Conservation (phyloP, 2,113 vertebrate genomes). For the Istiophorus platypterus region DNA sequence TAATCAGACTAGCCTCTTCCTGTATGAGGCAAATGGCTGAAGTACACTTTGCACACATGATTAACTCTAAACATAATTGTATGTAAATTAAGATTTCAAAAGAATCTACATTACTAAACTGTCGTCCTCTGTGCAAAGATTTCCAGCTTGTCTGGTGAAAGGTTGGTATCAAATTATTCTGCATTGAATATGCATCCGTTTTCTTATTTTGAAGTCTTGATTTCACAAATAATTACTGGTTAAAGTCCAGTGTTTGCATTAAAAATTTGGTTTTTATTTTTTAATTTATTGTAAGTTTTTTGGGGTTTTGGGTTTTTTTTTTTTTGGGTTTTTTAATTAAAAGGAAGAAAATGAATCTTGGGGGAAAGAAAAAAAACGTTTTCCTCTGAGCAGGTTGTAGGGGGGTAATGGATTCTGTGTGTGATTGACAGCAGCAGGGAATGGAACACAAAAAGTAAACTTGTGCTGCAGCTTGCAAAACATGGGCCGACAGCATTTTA, state of each 20-base stretch:
- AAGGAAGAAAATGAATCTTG: neutral
- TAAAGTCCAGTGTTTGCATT: neutral
- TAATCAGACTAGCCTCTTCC: constrained; percentile 58
- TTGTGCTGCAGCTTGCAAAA: neutral
- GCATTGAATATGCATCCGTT: neutral
- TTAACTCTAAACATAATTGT: constrained; percentile 47
- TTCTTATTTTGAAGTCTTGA: neutral
- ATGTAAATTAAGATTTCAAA: constrained; percentile 46
- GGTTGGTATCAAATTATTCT: neutral
- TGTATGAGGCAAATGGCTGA: constrained; percentile 32
- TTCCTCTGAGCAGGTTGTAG: neutral
- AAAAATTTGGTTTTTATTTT: neutral
- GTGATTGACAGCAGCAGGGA: constrained; percentile 10
- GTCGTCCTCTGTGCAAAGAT: neutral
- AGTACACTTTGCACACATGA: constrained; percentile 43
- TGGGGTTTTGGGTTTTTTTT: too few species aligned
- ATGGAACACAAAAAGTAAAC: neutral
- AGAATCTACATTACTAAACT: neutral
- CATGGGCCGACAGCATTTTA: too few species aligned
- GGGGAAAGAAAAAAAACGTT: neutral
- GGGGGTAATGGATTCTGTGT: neutral
- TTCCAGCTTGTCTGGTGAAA: neutral
- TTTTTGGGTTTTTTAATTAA: neutral
- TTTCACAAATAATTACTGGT: neutral
- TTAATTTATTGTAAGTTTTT: neutral